phyloP scores from a whole-genome alignment of 1,140 invertebrate genomes.

The Venturia canescens region DNA sequence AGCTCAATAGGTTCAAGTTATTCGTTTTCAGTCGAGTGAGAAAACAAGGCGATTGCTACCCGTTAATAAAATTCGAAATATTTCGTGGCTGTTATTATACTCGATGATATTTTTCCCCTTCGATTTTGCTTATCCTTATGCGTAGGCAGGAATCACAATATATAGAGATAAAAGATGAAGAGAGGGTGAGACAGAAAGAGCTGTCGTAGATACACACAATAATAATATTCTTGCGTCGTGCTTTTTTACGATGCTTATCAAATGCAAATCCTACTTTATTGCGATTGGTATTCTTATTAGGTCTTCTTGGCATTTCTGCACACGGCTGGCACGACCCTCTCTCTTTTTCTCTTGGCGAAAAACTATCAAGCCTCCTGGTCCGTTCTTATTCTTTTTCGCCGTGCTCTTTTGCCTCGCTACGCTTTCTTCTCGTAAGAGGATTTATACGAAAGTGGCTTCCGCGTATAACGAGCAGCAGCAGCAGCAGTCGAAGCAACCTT shows the following conservation, averaged over 20 bases:
- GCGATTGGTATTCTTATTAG: conserved; percentile 75
- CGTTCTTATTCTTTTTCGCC: conserved; percentile 4
- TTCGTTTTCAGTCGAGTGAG: no score
- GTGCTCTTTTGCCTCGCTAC: conserved; percentile 13
- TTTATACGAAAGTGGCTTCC: conserved; percentile 55
- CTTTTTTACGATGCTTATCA: conserved; percentile 73
- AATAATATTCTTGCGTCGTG: conserved; percentile 67
- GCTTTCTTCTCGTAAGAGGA: conserved; percentile 55
- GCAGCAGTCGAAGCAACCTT: conserved; percentile 25
- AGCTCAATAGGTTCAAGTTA: no score
- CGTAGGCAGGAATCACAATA: conserved; percentile 36
- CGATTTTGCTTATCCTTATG: conserved; percentile 44
- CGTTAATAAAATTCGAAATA: conserved; percentile 29
- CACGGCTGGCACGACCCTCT: conserved; percentile 8
- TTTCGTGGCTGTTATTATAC: neutral
- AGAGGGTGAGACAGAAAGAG: conserved; percentile 44
- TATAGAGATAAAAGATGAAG: conserved; percentile 24
- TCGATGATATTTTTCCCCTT: neutral
- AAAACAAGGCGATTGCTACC: no score
- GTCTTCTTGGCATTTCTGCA: conserved; percentile 35
- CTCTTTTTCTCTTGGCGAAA: neutral
- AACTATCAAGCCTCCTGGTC: conserved; percentile 34
- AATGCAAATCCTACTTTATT: conserved; percentile 75
- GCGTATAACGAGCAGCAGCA: conserved; percentile 41
- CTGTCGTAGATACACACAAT: conserved; percentile 46